Conservation (phyloP, 1,140 invertebrate genomes). For the Caenorhabditis brenneri region DNA sequence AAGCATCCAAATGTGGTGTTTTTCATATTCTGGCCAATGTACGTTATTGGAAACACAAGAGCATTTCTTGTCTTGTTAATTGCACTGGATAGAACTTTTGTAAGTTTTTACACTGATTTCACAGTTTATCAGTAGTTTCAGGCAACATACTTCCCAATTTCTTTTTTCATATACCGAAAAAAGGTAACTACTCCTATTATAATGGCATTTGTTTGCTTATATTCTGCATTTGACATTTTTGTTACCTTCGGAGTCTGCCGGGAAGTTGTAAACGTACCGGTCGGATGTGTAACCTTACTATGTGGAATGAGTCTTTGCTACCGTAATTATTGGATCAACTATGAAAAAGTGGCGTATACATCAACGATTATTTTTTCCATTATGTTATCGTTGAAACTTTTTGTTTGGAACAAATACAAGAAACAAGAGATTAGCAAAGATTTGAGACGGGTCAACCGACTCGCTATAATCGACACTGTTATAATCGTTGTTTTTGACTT, state of each 20-base stretch:
- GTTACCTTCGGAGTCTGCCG: not conserved
- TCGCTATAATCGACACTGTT: not conserved
- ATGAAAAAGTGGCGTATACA: not conserved
- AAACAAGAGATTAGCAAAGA: not conserved
- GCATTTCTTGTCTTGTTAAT: not conserved
- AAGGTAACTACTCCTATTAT: not conserved
- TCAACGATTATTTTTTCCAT: not conserved
- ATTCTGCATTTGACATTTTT: not conserved
- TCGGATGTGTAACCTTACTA: not conserved
- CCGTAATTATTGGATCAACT: not conserved
- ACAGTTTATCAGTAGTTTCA: not conserved
- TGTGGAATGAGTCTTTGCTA: not conserved
- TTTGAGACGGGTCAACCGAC: not conserved
- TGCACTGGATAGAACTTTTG: not conserved
- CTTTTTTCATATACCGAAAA: not conserved
- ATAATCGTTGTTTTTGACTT: not conserved
- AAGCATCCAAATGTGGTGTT: not conserved
- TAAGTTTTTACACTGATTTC: not conserved
- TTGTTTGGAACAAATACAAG: not conserved
- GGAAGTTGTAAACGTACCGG: not conserved
- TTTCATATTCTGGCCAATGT: not conserved
- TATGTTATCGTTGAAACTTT: not conserved
- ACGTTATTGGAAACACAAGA: not conserved
- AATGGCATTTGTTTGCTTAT: not conserved
- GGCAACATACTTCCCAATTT: not conserved